A percentile compares a stretch with the other conserved stretches of the same genome.
These are phyloP conservation scores for Brenthis ino DNA, from an alignment of 2,888 invertebrate genomes.

Conservation along the genomic window DNA sequence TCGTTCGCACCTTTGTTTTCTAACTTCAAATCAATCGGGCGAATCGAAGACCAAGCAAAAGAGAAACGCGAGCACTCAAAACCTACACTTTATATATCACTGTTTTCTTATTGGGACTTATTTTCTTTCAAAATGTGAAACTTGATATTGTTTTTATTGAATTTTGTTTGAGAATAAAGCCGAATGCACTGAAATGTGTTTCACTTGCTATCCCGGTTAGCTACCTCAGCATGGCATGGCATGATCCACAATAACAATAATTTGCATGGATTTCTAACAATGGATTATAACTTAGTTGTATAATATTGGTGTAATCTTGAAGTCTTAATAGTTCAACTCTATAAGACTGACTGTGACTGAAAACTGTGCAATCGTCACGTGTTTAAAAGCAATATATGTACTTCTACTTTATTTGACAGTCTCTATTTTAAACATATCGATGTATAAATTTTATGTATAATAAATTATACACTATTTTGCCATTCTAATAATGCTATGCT, in stretches of 20 bases:
- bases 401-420: slow-evolving; percentile 20
- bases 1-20: slow-evolving; percentile 52
- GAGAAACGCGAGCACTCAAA: slow-evolving; percentile 61
- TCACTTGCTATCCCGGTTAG: slow-evolving; percentile 74
- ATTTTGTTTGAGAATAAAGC: slow-evolving; percentile 75
- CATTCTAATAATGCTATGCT: slow-evolving; percentile 78
- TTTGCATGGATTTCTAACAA: slow-evolving; percentile 59
- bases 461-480: slow-evolving; percentile 53
- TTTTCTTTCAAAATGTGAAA: slow-evolving; percentile 65
- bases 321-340: slow-evolving; percentile 4
- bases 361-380: slow-evolving; percentile 11
- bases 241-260: slow-evolving; percentile 61
- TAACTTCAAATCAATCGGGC: slow-evolving; percentile 40
- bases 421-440: slow-evolving; percentile 22
- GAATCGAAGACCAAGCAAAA: slow-evolving; percentile 40
- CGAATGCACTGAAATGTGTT: slow-evolving; percentile 79
- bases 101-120: slow-evolving; percentile 57
- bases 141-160: slow-evolving; percentile 58
- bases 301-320: slow-evolving; percentile 11
- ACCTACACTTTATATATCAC: slow-evolving; percentile 57
- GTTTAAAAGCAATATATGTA: not conserved
- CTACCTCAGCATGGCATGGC: slow-evolving; percentile 77
- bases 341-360: slow-evolving; percentile 2
- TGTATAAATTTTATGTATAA: slow-evolving; percentile 35
- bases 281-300: slow-evolving; percentile 17